phyloP scores from a whole-genome alignment of 1,140 invertebrate species.

The Drosophila varians region DNA sequence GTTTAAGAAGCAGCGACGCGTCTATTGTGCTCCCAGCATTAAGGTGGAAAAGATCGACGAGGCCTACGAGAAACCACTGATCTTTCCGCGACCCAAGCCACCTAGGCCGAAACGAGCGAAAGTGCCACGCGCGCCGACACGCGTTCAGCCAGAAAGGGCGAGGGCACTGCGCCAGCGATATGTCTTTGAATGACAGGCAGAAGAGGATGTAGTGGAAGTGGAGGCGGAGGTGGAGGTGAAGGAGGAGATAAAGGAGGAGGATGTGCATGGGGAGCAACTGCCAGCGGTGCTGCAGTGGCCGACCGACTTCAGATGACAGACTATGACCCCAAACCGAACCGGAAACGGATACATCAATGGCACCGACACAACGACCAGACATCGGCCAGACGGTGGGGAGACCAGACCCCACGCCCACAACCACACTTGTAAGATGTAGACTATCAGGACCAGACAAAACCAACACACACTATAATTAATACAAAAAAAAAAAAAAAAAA shows the following conservation, averaged over 20 bases:
- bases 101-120: slow-evolving; percentile 7
- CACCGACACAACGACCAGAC: not conserved
- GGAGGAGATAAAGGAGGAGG: slow-evolving; percentile 2
- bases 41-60: slow-evolving; percentile 52
- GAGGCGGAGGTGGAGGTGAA: not conserved
- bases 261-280: slow-evolving; percentile 13
- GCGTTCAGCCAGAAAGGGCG: slow-evolving; percentile 63
- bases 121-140: slow-evolving; percentile 50
- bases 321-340: slow-evolving; percentile 3
- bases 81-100: slow-evolving; percentile 51
- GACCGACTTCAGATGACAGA: slow-evolving; percentile 40
- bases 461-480: too few relatives aligned
- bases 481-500: not conserved
- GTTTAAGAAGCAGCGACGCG: slow-evolving; percentile 54
- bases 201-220: not conserved
- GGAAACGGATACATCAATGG: slow-evolving; percentile 1
- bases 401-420: slow-evolving; percentile 1
- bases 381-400: slow-evolving; percentile 1
- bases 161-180: slow-evolving; percentile 60
- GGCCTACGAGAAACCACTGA: slow-evolving; percentile 35
- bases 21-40: slow-evolving; percentile 42
- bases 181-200: slow-evolving; percentile 61
- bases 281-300: slow-evolving; percentile 43
- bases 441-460: too few relatives aligned
- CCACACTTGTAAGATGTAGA: too few relatives aligned